phyloP scores from a whole-genome alignment of 2,888 invertebrate species.

The Aphidius colemani region DNA sequence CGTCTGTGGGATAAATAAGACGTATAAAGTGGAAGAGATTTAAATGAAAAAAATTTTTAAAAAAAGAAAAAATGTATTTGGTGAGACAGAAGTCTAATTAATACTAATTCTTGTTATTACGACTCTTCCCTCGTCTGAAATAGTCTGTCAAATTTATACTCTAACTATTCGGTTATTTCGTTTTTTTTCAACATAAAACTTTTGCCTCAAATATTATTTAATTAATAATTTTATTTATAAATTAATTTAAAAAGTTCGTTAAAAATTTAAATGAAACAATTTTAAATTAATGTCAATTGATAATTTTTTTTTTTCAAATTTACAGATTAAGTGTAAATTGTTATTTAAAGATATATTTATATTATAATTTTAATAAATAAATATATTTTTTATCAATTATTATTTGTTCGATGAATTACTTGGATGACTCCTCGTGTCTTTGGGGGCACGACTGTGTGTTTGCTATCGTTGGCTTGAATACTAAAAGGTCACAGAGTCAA shows the following conservation, averaged over 20 bases:
- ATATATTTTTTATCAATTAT: no score
- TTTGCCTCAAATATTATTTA: constrained; percentile 11
- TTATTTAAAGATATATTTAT: no score
- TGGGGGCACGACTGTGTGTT: neutral
- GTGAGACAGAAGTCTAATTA: constrained; percentile 49
- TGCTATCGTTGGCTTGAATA: constrained; percentile 24
- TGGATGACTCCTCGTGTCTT: no score
- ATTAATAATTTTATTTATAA: constrained; percentile 8
- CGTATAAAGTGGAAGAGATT: neutral
- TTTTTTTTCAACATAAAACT: neutral
- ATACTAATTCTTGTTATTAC: constrained; percentile 57
- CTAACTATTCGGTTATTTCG: neutral
- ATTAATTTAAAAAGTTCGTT: neutral
- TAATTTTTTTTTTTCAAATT: no score
- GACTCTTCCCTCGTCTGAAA: constrained; percentile 31
- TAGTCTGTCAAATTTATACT: constrained; percentile 21
- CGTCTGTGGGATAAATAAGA: neutral
- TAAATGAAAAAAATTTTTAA: neutral
- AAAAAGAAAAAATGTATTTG: constrained; percentile 17
- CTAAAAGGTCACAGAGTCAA: constrained; percentile 47
- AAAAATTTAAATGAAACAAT: neutral
- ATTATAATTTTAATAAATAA: no score
- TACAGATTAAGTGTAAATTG: no score
- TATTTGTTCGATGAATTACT: no score
- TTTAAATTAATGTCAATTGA: no score